Percentiles rank a stretch among this genome's conserved stretches.
Evolutionary conservation across 2,113 vertebrate genomes (phyloP).

Genomic region (Prietella phreatophila): DNA sequence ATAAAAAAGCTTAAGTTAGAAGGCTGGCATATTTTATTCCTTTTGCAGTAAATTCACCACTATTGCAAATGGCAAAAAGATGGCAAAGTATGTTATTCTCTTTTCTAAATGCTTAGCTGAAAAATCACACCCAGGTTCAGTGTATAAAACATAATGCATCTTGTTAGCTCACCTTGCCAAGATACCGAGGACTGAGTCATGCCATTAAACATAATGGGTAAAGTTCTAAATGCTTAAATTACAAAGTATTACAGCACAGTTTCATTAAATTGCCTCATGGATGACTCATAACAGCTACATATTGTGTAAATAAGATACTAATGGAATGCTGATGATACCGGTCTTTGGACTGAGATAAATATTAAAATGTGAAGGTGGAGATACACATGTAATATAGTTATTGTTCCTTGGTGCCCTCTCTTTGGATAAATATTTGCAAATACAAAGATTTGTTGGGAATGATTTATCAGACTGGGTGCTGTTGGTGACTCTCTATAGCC

Average conservation of each 20-base stretch:
- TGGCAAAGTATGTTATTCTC: not conserved
- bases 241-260: not conserved
- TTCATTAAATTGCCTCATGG: not conserved
- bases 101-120: not conserved
- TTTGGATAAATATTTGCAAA: slow-evolving; percentile 15
- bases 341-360: not conserved
- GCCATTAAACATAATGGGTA: slow-evolving; percentile 22
- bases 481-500: not conserved
- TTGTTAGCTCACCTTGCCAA: not conserved
- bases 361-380: not conserved
- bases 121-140: not conserved
- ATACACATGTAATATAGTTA: slow-evolving; percentile 13
- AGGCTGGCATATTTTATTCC: not conserved
- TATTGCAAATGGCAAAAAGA: not conserved
- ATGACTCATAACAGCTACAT: not conserved
- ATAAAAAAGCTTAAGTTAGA: not conserved
- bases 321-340: not conserved
- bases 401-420: not conserved
- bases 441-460: not conserved
- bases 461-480: slow-evolving; percentile 10
- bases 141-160: not conserved
- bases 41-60: not conserved
- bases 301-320: not conserved
- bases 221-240: not conserved
- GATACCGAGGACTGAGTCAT: not conserved